phyloP scores from a whole-genome alignment of 2,113 vertebrate genomes.

The Aramus guarauna region DNA sequence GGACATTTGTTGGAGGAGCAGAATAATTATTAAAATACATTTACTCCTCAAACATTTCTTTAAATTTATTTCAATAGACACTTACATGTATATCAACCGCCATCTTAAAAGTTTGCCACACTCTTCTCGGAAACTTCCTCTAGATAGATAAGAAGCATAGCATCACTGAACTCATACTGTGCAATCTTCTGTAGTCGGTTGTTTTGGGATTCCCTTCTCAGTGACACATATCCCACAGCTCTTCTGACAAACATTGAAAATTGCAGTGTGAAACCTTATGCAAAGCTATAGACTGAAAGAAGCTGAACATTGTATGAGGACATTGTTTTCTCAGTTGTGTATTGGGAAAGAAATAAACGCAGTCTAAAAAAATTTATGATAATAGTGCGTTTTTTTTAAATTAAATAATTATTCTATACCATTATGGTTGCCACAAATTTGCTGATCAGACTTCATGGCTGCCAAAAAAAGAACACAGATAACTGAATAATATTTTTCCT shows the following conservation, averaged over 20 bases:
- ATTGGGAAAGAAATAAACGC: neutral
- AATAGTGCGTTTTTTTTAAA: no score
- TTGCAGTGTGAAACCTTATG: neutral
- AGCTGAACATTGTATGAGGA: neutral
- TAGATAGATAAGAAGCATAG: neutral
- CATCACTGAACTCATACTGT: neutral
- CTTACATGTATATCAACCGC: neutral
- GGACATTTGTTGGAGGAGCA: neutral
- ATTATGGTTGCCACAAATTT: neutral
- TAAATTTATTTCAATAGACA: neutral
- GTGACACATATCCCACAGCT: neutral
- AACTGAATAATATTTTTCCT: neutral
- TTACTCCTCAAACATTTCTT: neutral
- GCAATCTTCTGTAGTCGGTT: neutral
- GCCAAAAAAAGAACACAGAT: neutral
- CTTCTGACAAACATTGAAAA: neutral
- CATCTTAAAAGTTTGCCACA: neutral
- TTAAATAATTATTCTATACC: neutral
- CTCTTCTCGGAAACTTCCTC: neutral
- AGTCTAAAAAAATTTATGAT: neutral
- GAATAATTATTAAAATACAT: neutral
- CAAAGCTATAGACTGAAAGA: neutral
- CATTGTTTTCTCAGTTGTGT: neutral
- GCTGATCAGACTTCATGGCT: neutral
- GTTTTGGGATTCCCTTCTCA: neutral